Percentiles rank a stretch among this genome's conserved stretches.
These are phyloP conservation scores for Pelochelys cantorii DNA, from an alignment of 2,797 vertebrate species.

Conservation along the genomic window DNA sequence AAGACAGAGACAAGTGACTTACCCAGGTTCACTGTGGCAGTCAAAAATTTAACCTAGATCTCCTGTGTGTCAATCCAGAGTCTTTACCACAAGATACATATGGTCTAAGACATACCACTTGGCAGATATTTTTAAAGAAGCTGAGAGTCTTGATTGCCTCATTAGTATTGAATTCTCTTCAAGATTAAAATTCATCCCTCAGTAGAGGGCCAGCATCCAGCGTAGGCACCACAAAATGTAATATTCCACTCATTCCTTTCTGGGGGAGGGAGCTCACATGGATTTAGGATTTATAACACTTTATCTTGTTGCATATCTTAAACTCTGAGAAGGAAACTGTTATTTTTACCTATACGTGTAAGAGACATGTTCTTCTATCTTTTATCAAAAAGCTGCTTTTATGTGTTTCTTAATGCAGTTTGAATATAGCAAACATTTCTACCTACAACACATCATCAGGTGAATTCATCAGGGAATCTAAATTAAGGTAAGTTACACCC, in stretches of 20 bases:
- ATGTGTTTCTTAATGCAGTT: not conserved
- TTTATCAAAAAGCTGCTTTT: not conserved
- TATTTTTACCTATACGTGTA: not conserved
- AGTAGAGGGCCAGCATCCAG: conserved; percentile 20
- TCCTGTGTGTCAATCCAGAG: not conserved
- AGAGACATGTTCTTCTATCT: conserved; percentile 6
- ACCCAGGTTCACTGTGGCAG: not conserved
- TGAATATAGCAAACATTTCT: not conserved
- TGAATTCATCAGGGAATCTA: not conserved
- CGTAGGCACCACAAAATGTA: not conserved
- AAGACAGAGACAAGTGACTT: not conserved
- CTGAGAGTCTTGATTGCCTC: not conserved
- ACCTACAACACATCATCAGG: not conserved
- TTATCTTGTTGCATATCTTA: not conserved
- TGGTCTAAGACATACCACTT: not conserved
- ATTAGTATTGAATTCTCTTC: not conserved
- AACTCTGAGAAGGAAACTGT: conserved; percentile 8
- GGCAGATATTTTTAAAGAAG: too few relatives aligned
- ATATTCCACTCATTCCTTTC: not conserved
- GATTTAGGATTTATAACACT: conserved; percentile 11
- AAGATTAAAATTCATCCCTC: not conserved
- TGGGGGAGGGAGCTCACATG: not conserved
- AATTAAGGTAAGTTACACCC: not conserved
- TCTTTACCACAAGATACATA: accelerated
- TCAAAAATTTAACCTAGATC: not conserved